Base-by-base conservation (phyloP, 2,797 vertebrate genomes). In the Cheirogaleus major region DNA sequence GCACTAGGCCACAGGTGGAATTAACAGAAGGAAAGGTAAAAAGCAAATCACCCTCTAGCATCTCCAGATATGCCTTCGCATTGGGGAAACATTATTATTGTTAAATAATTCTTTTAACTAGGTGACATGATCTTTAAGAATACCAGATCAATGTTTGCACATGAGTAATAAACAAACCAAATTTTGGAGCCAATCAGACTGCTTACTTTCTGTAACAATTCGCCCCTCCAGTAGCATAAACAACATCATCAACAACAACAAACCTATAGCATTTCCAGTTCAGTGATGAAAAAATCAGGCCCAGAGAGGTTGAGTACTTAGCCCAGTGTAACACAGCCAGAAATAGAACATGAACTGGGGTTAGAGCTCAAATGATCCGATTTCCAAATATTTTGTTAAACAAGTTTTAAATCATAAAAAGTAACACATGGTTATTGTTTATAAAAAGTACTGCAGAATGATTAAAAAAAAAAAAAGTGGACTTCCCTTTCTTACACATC, bases 401-500 rank as follows among this genome's bases (percentile, higher is more conserved):
- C 30, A 59, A 78, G 17, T 88, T 86, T 92, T 95, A 67, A 67
- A 75, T 95, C 85, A 18, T 23, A 45, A 88, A 96, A 96, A 88
- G 45, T 79, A 61, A 65, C 38, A 35, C 27, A 43, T 20, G 81
- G 27, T 67, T 2, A 41, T 91, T 41, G 5, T 88, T 72, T 35
- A 48, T 67, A 48, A 55, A 65, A 76, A 72, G 41, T 30, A 30
- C 57, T 8, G 15, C 20, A 38, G 69, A 59, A 55, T 35, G n/a
- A 69, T 18, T 18, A 52, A 52, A 52, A 52, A 27, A 43, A 79
- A 10, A 63, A 67, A 63, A 82, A 45, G 61, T n/a, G 32, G 32
- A n/a, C 2, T n/a, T 65, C 32, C 32, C n/a, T 59, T 55, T 41
- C 65, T 70, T 35, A 23, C 13, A 7, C 7, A 15, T 73, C 23